These are phyloP conservation scores for Bubalus kerabau DNA, from an alignment of 2,113 vertebrate genomes.

Conservation along the genomic window DNA sequence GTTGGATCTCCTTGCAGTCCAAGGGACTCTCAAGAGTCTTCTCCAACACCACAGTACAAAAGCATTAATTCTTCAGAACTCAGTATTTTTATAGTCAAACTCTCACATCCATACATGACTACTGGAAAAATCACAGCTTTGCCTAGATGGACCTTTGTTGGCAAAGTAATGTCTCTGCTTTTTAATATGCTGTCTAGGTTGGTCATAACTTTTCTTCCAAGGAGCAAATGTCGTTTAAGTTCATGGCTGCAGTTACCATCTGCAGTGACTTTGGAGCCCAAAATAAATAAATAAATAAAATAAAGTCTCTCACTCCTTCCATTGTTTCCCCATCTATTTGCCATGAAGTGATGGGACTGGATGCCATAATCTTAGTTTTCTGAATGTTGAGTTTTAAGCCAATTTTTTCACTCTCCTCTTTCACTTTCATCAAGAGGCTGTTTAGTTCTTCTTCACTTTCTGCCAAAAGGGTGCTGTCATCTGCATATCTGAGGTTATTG, in stretches of 20 bases:
- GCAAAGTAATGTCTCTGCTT: neutral
- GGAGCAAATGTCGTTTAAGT: neutral
- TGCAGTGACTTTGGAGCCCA: neutral
- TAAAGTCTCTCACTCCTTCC: neutral
- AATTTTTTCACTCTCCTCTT: neutral
- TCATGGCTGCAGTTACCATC: neutral
- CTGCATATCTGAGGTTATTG: neutral
- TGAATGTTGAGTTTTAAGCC: neutral
- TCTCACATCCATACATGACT: neutral
- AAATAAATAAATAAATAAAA: no score
- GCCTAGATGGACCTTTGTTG: neutral
- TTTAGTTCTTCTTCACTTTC: neutral
- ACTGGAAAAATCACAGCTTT: neutral
- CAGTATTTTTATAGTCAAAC: neutral
- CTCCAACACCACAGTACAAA: neutral
- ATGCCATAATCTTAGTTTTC: neutral
- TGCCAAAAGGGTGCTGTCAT: neutral
- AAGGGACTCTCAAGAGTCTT: neutral
- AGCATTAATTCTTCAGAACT: neutral
- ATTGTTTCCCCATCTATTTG: neutral
- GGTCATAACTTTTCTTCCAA: neutral
- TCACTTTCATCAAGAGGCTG: neutral
- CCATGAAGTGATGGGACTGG: neutral
- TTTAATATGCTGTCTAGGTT: neutral
- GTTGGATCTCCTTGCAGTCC: neutral